Evolutionary conservation across 2,797 vertebrate genomes (phyloP), one percentile per base, ranked within the genome.

Genomic region (Rhabdomys pumilio): DNA sequence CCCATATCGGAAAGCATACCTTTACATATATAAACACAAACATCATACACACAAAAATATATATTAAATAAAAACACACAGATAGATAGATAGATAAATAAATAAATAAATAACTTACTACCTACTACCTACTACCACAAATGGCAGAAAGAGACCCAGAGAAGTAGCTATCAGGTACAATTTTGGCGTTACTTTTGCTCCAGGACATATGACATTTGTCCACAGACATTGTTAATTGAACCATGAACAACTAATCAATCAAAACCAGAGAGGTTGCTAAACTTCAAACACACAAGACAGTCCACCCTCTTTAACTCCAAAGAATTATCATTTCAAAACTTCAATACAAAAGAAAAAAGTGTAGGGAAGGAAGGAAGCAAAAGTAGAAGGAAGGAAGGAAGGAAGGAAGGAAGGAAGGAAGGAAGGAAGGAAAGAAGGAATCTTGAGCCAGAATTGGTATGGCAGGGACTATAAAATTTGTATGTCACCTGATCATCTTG

Each of bases 151-250:
- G 11, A 41, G 67, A 50, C 19, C 47, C 85, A 67, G 11, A 67
- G 38, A 17, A 67, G 2, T 72, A 3, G n/a, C 75, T 95, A 20
- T 55, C n/a, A 93, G 6, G 44, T 87, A 41, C 22, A 87, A 77
- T 82, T 96, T 38, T 69, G 65, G 55, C 17, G 29, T 96, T 77
- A 44, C 38, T n/a, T 59, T 72, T 7, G 84, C 31, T 47, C 31
- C 7, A 47, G 29, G 44, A 59, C 55, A 82, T 26, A 26, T 7
- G 20, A 38, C 41, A 92, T 61, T 22, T 69, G 2, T 86, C 65
- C 84, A 59, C 20, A 86, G 86, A 82, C 69, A 86, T 72, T 87
- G 57, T 90, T 69, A 92, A 82, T 38, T 93, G 17, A 65, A 61
- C n/a, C 73, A 82, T 47, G 34, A 88, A 63, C 9, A 93, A 34